Conservation (phyloP, 2,888 invertebrate species). For the Melinaea marsaeus region DNA sequence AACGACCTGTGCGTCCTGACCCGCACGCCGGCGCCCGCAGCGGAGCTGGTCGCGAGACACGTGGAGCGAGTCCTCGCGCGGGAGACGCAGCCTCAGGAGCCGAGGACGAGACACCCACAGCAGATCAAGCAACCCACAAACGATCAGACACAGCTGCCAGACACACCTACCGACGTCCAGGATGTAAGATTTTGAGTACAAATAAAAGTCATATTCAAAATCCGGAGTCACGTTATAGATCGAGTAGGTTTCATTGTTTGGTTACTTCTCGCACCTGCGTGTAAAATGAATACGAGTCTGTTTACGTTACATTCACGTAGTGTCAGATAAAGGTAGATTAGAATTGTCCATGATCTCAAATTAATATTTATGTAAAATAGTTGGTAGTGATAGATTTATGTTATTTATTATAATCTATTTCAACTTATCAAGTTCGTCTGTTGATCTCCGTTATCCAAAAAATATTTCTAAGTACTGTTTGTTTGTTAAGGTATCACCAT, state of each 20-base stretch:
- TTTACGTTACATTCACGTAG: slow-evolving; percentile 30
- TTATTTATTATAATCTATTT: slow-evolving; percentile 55
- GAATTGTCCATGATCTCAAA: slow-evolving; percentile 74
- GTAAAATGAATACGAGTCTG: slow-evolving; percentile 40
- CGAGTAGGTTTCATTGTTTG: slow-evolving; percentile 47
- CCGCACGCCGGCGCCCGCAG: slow-evolving; percentile 67
- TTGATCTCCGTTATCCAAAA: slow-evolving; percentile 67
- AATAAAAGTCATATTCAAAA: slow-evolving; percentile 15
- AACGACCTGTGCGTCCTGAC: slow-evolving; percentile 68
- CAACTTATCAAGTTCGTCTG: slow-evolving; percentile 27
- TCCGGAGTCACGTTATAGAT: slow-evolving; percentile 44
- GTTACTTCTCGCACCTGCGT: slow-evolving; percentile 66
- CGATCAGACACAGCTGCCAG: slow-evolving; percentile 67
- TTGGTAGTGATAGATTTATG: slow-evolving; percentile 55
- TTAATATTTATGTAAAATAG: slow-evolving; percentile 70
- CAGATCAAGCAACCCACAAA: slow-evolving; percentile 54
- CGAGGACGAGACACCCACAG: slow-evolving; percentile 50
- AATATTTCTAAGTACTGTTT: slow-evolving; percentile 51
- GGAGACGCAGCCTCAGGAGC: slow-evolving; percentile 73
- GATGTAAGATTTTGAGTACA: slow-evolving; percentile 76
- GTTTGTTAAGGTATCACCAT: slow-evolving; percentile 13
- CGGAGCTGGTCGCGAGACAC: slow-evolving; percentile 76
- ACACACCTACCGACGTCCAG: slow-evolving; percentile 82
- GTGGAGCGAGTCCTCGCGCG: slow-evolving; percentile 79
- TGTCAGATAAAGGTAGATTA: slow-evolving; percentile 33